phyloP scores from a whole-genome alignment of 1,140 invertebrate genomes.

The Lamellibrachia luymesi region DNA sequence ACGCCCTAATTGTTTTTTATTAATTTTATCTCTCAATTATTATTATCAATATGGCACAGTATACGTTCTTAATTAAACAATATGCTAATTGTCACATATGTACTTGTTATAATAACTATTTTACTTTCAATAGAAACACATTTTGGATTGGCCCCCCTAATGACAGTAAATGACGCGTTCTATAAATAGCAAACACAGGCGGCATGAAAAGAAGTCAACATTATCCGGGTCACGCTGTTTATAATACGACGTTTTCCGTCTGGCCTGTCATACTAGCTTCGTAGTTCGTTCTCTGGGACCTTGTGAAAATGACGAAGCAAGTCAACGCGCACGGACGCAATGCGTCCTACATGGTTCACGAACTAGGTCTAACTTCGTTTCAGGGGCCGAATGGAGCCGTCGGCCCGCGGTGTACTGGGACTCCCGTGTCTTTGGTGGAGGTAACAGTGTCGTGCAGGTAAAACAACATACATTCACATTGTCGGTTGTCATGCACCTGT shows the following conservation, averaged over 20 bases:
- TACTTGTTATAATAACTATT: neutral
- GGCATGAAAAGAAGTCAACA: neutral
- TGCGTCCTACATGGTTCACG: slow-evolving; percentile 8
- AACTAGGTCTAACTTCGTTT: slow-evolving; percentile 7
- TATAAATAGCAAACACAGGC: neutral
- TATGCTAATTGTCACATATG: too few species aligned
- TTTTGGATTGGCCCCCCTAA: neutral
- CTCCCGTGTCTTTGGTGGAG: slow-evolving; percentile 17
- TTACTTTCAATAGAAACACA: neutral
- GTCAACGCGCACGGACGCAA: neutral
- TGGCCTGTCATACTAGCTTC: neutral
- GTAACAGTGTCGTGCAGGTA: slow-evolving; percentile 22
- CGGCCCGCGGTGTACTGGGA: neutral
- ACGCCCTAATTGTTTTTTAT: too few species aligned
- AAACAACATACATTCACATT: neutral
- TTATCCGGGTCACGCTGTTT: slow-evolving; percentile 3
- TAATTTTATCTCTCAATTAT: too few species aligned
- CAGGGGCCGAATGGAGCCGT: neutral
- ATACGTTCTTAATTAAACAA: too few species aligned
- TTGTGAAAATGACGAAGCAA: slow-evolving; percentile 17
- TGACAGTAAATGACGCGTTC: slow-evolving; percentile 12
- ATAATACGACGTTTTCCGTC: neutral
- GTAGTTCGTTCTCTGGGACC: neutral
- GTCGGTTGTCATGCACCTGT: too few species aligned
- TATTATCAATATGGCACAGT: too few species aligned